Base-by-base conservation (phyloP, 2,888 invertebrate genomes). In the Protodeltote pygarga region DNA sequence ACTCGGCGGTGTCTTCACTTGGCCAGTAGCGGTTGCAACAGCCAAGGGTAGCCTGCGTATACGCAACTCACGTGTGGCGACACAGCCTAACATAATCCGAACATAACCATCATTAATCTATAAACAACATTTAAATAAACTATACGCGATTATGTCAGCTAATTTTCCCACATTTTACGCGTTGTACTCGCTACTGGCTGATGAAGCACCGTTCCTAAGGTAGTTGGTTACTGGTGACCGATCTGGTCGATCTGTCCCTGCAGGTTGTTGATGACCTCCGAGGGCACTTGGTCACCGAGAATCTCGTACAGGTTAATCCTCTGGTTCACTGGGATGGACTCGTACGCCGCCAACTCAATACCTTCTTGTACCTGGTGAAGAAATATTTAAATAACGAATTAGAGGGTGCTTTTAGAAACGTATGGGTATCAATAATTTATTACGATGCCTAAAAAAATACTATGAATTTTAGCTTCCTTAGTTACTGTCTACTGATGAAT, bases 231-330 rank as follows among this genome's bases (percentile, higher is more conserved):
- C 76, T 94, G 93, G 68, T 93, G 93, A 67, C 97, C 97, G 72
- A 97, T 95, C 87, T 96, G 95, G 84, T 97, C 97, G 72, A 97
- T 95, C 88, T 97, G 97, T 40, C 94, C 90, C 82, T 97, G 97
- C 53, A 97, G 93, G 88, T 97, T 97, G 93, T 95, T 96, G 81
- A 97, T 96, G 23, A 97, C 97, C 89, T 97, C 97, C 29, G 95
- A 94, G 5, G 97, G 97, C 53, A 97, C 95, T 83, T 96, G 96
- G 79, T 96, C 96, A 5, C 97, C 97, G 45, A 97, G 93, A 73
- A 97, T 96, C 83, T 96, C 95, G 81, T 94, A 95, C n/a, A 97
- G 93, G 85, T 97, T 95, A 85, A 97, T 95, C 76, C 94, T 94
- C 86, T 97, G 96, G 89, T 96, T 95, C 54, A 95, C 96, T 73